Evolutionary conservation across 1,140 invertebrate species (phyloP).

Genomic region (Ceratina japonica): DNA sequence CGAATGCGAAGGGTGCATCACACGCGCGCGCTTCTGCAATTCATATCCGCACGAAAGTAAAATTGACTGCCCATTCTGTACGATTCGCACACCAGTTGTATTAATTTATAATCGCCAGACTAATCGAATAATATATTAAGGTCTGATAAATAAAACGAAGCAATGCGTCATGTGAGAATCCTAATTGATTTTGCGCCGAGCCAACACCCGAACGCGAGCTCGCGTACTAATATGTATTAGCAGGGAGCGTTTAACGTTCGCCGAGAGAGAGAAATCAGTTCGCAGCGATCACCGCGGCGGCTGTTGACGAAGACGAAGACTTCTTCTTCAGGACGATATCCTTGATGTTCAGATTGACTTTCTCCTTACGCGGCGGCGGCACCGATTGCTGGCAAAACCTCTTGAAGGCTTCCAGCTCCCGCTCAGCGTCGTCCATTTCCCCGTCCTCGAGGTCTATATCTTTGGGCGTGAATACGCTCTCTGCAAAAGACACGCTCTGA

Average conservation of each 20-base stretch:
- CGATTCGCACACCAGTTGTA: background rate
- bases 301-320: conserved; percentile 59
- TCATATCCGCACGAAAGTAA: background rate
- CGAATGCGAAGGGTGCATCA: too few species aligned
- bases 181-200: conserved; percentile 3
- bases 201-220: conserved; percentile 15
- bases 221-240: background rate
- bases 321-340: conserved; percentile 86
- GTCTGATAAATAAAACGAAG: background rate
- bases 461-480: conserved; percentile 88
- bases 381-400: conserved; percentile 88
- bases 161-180: too few species aligned
- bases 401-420: conserved; percentile 89
- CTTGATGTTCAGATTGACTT: conserved; percentile 87
- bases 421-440: conserved; percentile 87
- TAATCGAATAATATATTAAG: conserved; percentile 29
- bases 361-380: conserved; percentile 84
- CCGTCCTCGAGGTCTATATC: conserved; percentile 87
- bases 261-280: conserved; percentile 49
- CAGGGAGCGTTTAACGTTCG: conserved; percentile 5
- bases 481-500: conserved; percentile 81
- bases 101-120: conserved; percentile 1
- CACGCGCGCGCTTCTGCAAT: too few species aligned
- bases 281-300: conserved; percentile 58
- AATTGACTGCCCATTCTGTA: background rate